Conservation (phyloP, 2,113 vertebrate genomes). For the rat (Rattus norvegicus) region GRCr8 NC_086023.1:135817501-135818000, state of each 20-base stretch:
- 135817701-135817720: not conserved
- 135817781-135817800: not conserved
- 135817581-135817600: not conserved
- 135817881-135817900: slow-evolving; percentile 55
- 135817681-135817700: not conserved
- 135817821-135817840: slow-evolving; percentile 73
- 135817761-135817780: not conserved
- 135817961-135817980: slow-evolving; percentile 96
- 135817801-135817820: slow-evolving; percentile 75
- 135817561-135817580: not conserved
- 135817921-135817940: slow-evolving; percentile 97
- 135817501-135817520: not conserved
- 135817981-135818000: slow-evolving; percentile 99
- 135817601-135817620: not conserved
- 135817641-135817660: not conserved
- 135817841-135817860: not conserved
- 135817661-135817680: not conserved
- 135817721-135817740: not conserved
- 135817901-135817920: slow-evolving; percentile 92
- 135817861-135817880: not conserved
- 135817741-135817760: not conserved
- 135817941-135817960: slow-evolving; percentile 98
- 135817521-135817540: not conserved
- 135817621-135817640: not conserved
- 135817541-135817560: slow-evolving; percentile 64